These are phyloP conservation scores for Rhinogobio ventralis DNA, from an alignment of 2,797 vertebrate genomes.

Conservation along the genomic window DNA sequence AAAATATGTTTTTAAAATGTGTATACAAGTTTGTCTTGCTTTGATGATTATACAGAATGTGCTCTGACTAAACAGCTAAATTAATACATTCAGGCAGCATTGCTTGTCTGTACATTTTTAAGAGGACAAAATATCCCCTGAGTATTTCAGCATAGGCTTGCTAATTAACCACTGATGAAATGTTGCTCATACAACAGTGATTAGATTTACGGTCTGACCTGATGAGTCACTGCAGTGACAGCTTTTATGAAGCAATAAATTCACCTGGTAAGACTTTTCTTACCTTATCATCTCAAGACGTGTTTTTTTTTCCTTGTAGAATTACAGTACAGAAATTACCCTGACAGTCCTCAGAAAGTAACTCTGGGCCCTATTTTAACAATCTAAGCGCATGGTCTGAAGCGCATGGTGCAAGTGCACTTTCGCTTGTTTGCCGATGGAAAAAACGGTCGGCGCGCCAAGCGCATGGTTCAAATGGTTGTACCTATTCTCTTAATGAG, in stretches of 20 bases:
- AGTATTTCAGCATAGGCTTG: conserved; percentile 12
- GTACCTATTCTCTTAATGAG: no score
- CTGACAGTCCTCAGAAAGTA: not conserved
- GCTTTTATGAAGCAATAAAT: conserved; percentile 6
- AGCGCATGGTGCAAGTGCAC: no score
- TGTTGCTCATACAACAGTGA: conserved; percentile 20
- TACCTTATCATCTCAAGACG: not conserved
- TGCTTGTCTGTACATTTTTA: not conserved
- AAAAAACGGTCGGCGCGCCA: no score
- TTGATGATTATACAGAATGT: not conserved
- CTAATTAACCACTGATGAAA: conserved; percentile 16
- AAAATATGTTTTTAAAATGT: not conserved
- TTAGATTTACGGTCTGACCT: conserved; percentile 19
- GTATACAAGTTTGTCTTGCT: not conserved
- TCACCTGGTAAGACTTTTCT: not conserved
- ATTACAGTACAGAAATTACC: not conserved
- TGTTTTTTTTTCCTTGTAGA: not conserved
- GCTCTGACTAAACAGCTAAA: not conserved
- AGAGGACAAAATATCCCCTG: not conserved
- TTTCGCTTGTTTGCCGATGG: no score
- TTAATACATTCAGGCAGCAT: not conserved
- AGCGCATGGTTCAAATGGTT: no score
- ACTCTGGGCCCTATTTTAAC: not conserved
- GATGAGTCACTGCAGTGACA: conserved; percentile 10
- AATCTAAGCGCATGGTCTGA: no score